These are phyloP conservation scores for Porites divaricata DNA, from an alignment of 92 coral and sea anemone genomes.

Conservation along the genomic window DNA sequence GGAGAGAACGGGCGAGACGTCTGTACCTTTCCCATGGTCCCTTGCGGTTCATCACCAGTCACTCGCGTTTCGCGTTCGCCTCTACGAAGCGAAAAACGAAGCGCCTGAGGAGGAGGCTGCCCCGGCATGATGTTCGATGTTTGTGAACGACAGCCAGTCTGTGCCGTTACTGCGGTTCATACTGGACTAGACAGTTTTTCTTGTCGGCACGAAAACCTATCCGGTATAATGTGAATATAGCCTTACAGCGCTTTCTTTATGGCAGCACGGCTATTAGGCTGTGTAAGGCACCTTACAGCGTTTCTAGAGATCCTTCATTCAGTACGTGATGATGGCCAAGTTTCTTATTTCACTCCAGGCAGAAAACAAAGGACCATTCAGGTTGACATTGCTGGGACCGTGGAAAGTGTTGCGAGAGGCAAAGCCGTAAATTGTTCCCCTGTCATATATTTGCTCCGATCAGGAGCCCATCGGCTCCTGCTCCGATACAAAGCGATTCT, in stretches of 20 bases:
- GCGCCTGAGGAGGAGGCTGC: too few relatives aligned
- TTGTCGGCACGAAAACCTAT: not conserved
- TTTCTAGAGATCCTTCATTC: slow-evolving; percentile 3
- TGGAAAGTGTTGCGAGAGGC: slow-evolving; percentile 4
- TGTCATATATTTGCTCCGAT: not conserved
- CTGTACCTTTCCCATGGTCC: not conserved
- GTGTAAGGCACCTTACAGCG: not conserved
- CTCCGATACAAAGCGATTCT: not conserved
- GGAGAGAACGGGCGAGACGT: not conserved
- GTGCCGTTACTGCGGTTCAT: not conserved
- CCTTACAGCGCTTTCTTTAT: not conserved
- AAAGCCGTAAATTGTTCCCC: not conserved
- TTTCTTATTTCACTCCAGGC: slow-evolving; percentile 5
- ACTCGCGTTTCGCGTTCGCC: too few relatives aligned
- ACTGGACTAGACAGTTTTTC: not conserved
- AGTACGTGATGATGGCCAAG: not conserved
- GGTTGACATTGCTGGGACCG: not conserved
- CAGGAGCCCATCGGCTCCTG: slow-evolving; percentile 5
- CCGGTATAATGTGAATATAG: not conserved
- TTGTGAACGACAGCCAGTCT: not conserved
- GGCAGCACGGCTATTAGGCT: not conserved
- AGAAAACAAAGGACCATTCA: slow-evolving; percentile 8
- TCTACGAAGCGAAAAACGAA: too few relatives aligned
- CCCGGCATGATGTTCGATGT: too few relatives aligned
- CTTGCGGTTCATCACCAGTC: too few relatives aligned